A percentile compares a stretch with the other conserved stretches of the same genome.
Conservation (phyloP, 2,797 vertebrate genomes). For the Cuniculus paca region DNA sequence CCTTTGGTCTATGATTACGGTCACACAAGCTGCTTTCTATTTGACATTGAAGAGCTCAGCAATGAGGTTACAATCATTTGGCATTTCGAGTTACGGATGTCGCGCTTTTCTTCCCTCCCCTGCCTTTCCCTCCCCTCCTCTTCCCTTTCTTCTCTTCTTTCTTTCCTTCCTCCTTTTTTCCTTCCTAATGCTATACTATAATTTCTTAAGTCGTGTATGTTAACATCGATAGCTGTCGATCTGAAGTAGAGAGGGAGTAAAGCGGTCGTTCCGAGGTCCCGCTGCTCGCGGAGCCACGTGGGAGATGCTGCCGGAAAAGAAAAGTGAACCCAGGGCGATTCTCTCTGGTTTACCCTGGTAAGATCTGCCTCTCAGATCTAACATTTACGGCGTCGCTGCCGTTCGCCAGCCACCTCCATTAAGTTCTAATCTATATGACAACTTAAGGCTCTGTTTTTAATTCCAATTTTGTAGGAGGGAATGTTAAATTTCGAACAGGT, state of each 20-base stretch:
- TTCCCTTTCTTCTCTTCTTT: neutral
- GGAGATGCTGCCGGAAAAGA: neutral
- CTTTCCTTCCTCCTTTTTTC: neutral
- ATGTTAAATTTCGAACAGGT: constrained; percentile 24
- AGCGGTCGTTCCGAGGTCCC: accelerated
- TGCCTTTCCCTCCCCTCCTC: too few species aligned
- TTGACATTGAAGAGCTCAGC: neutral
- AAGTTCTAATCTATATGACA: neutral
- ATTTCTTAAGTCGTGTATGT: neutral
- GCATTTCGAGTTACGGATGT: neutral
- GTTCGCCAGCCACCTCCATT: neutral
- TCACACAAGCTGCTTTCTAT: neutral
- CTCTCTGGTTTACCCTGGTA: neutral
- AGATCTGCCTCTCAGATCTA: neutral
- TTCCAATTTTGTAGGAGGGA: neutral
- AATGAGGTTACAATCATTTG: neutral
- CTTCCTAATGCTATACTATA: neutral
- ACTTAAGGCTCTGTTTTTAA: neutral
- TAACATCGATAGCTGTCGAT: neutral
- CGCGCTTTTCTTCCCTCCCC: neutral
- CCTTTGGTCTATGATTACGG: neutral
- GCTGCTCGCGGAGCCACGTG: neutral
- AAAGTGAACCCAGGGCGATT: neutral
- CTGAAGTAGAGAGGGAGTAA: neutral
- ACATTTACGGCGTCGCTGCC: neutral